phyloP scores from a whole-genome alignment of 2,888 invertebrate genomes.

The Peribatodes rhomboidaria region DNA sequence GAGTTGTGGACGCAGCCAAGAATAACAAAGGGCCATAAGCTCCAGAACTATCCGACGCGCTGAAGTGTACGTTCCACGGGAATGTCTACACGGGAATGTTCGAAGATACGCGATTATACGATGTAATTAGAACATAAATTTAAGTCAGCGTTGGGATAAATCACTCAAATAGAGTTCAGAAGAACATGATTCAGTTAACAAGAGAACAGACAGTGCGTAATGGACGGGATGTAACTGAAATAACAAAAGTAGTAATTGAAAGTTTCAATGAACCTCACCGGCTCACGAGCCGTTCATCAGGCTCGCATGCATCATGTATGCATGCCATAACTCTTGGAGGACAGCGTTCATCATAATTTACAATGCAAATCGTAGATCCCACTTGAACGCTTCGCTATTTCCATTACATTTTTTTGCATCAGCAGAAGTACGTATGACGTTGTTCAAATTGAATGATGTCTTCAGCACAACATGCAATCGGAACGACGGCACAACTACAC shows the following conservation, averaged over 20 bases:
- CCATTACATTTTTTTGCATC: slow-evolving; percentile 13
- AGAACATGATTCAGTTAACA: slow-evolving; percentile 48
- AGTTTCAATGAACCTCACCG: slow-evolving; percentile 66
- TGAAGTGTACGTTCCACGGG: slow-evolving; percentile 45
- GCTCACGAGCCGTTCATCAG: slow-evolving; percentile 60
- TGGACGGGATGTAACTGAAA: slow-evolving; percentile 45
- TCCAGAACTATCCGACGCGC: slow-evolving; percentile 44
- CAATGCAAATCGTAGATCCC: slow-evolving; percentile 35
- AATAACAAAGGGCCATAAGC: slow-evolving; percentile 52
- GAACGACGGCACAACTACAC: background rate
- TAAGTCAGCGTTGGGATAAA: slow-evolving; percentile 53
- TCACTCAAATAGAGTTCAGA: slow-evolving; percentile 56
- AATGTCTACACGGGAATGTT: slow-evolving; percentile 46
- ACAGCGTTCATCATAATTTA: slow-evolving; percentile 45
- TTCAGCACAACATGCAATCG: too few relatives aligned
- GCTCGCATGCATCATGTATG: slow-evolving; percentile 58
- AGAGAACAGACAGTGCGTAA: slow-evolving; percentile 42
- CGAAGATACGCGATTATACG: slow-evolving; percentile 54
- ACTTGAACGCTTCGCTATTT: slow-evolving; percentile 26
- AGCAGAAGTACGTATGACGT: background rate
- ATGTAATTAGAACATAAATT: slow-evolving; percentile 62
- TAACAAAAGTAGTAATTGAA: slow-evolving; percentile 64
- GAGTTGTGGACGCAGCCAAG: slow-evolving; percentile 47
- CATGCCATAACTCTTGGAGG: slow-evolving; percentile 55
- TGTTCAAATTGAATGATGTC: background rate